A percentile compares a stretch with the other conserved stretches of the same genome.
Evolutionary conservation across 2,888 invertebrate species (phyloP).

Genomic region (Elmis aenea): DNA sequence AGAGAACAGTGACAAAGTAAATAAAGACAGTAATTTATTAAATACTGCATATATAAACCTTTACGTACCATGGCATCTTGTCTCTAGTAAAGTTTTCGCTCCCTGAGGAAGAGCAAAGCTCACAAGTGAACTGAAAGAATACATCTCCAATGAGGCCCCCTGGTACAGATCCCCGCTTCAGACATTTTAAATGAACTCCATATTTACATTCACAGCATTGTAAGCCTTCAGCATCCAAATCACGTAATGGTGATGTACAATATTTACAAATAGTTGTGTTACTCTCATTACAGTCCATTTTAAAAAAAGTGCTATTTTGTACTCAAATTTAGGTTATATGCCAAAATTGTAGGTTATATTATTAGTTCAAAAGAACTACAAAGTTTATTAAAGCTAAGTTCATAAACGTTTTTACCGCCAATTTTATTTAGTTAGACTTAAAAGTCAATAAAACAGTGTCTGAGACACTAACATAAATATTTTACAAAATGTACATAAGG

Average conservation of each 20-base stretch:
- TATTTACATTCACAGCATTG: conserved; percentile 56
- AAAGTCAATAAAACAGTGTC: no score
- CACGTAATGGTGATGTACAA: conserved; percentile 52
- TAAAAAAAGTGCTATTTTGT: no score
- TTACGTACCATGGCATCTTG: conserved; percentile 63
- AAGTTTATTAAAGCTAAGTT: no score
- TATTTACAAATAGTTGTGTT: conserved; percentile 56
- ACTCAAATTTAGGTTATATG: no score
- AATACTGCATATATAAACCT: not conserved
- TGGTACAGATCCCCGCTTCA: conserved; percentile 62
- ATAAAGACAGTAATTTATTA: not conserved
- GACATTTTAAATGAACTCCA: conserved; percentile 62
- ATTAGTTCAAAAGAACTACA: no score
- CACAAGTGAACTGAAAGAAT: conserved; percentile 68
- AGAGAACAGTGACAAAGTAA: no score
- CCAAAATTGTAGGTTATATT: no score
- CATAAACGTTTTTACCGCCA: no score
- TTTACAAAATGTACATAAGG: conserved; percentile 31
- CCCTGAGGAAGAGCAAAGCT: conserved; percentile 55
- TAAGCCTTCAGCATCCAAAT: conserved; percentile 56
- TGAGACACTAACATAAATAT: no score
- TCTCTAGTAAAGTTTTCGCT: conserved; percentile 59
- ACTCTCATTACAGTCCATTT: conserved; percentile 5
- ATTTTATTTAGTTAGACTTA: no score
- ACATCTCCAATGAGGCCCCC: conserved; percentile 70